Conservation (phyloP, 1,140 invertebrate species). For the Drosophila eugracilis region DNA sequence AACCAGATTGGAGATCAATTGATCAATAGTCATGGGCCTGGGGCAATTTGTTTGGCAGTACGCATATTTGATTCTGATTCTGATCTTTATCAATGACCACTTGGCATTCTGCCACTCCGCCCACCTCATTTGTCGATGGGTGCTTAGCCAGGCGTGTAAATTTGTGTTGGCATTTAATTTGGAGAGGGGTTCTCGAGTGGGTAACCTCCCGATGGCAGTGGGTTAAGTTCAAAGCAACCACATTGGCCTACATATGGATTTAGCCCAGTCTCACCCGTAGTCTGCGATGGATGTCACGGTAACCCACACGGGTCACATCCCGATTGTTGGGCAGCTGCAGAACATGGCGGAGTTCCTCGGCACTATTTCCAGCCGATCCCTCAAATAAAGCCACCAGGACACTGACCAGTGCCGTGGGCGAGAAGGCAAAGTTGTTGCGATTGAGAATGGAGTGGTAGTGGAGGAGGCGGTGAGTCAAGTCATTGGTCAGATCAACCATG, state of each 20-base stretch:
- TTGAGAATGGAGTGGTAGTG: slow-evolving; percentile 88
- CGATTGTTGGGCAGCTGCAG: slow-evolving; percentile 89
- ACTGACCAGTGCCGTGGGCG: slow-evolving; percentile 91
- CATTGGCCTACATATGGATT: slow-evolving; percentile 18
- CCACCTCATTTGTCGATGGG: neutral
- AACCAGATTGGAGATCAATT: slow-evolving; percentile 54
- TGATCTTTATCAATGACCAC: slow-evolving; percentile 62
- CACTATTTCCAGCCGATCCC: slow-evolving; percentile 89
- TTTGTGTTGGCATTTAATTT: slow-evolving; percentile 36
- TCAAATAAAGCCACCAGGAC: slow-evolving; percentile 91
- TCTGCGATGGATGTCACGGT: slow-evolving; percentile 91
- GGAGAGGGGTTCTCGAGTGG: slow-evolving; percentile 7
- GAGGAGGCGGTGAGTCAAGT: slow-evolving; percentile 89
- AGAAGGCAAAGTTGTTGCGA: slow-evolving; percentile 93
- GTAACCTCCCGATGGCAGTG: slow-evolving; percentile 32
- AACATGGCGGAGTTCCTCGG: slow-evolving; percentile 88
- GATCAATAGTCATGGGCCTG: slow-evolving; percentile 36
- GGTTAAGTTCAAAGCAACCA: slow-evolving; percentile 49
- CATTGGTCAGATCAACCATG: slow-evolving; percentile 92
- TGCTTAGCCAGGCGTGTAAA: slow-evolving; percentile 71
- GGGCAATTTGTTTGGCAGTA: slow-evolving; percentile 30
- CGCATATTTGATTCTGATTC: slow-evolving; percentile 17
- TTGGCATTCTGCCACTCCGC: slow-evolving; percentile 9
- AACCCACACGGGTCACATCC: slow-evolving; percentile 89
- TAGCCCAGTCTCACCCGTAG: slow-evolving; percentile 87